These are phyloP conservation scores for Lepidostoma basale DNA, from an alignment of 1,140 invertebrate species.

Conservation along the genomic window DNA sequence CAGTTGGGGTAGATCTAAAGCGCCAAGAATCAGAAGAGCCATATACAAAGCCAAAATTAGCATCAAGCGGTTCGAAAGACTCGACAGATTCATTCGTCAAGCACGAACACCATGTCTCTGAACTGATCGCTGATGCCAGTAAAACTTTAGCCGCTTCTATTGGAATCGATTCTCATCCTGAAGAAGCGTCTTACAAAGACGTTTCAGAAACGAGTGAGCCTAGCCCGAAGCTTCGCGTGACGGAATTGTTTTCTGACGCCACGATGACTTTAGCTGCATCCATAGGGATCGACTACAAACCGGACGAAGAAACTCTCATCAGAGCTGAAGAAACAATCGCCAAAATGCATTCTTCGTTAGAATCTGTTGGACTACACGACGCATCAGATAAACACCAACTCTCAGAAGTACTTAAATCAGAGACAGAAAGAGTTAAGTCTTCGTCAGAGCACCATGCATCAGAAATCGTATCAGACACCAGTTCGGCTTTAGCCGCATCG, in stretches of 20 bases:
- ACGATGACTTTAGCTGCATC: constrained; percentile 38
- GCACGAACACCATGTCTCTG: constrained; percentile 12
- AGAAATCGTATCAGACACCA: not conserved
- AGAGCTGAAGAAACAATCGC: constrained; percentile 11
- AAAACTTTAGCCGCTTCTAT: constrained; percentile 32
- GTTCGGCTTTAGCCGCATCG: not conserved
- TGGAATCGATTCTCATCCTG: constrained; percentile 32
- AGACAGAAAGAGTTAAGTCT: not conserved
- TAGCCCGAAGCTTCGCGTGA: constrained; percentile 24
- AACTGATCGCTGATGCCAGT: constrained; percentile 29
- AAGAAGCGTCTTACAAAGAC: not conserved
- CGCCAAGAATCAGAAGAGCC: not conserved
- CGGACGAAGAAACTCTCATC: constrained; percentile 7
- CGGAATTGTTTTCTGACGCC: constrained; percentile 38
- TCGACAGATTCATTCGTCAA: not conserved
- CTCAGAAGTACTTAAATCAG: not conserved
- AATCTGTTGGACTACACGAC: not conserved
- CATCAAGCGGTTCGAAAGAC: not conserved
- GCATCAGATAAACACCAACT: not conserved
- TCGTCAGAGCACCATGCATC: not conserved
- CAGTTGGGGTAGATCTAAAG: constrained; percentile 31
- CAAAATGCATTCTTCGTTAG: constrained; percentile 10
- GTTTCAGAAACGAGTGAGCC: not conserved
- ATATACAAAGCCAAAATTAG: not conserved
- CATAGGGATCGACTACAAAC: constrained; percentile 36